These are phyloP conservation scores for Mamestra brassicae DNA, from an alignment of 2,888 invertebrate species.

Conservation along the genomic window DNA sequence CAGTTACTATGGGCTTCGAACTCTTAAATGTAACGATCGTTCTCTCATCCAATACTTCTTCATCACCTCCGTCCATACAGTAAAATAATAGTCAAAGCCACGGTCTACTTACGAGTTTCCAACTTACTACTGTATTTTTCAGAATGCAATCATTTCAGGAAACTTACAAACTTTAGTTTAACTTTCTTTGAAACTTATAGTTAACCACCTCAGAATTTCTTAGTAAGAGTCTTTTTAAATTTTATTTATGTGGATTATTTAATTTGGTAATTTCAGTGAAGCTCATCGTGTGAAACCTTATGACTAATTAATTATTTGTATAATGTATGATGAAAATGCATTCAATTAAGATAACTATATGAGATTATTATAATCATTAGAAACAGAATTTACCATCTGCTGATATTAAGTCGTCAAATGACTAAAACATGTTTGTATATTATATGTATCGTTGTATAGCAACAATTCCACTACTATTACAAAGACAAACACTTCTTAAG, in stretches of 20 bases:
- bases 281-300: constrained; percentile 14
- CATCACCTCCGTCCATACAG: neutral
- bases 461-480: constrained; percentile 38
- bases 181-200: constrained; percentile 31
- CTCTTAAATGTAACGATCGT: neutral
- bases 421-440: neutral
- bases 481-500: constrained; percentile 46
- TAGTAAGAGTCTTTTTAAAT: constrained; percentile 7
- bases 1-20: neutral
- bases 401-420: neutral
- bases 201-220: constrained; percentile 10
- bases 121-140: constrained; percentile 35
- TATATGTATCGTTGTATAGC: constrained; percentile 10
- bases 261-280: constrained; percentile 11
- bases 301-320: constrained; percentile 1
- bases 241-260: constrained; percentile 13
- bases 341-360: neutral
- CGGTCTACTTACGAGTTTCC: constrained; percentile 16
- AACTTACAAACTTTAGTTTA: constrained; percentile 22
- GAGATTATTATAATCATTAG: neutral
- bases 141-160: constrained; percentile 28
- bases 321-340: neutral
- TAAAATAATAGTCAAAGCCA: constrained; percentile 14
- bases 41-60: neutral
- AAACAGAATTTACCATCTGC: neutral